Evolutionary conservation across 2,113 vertebrate genomes (phyloP), one percentile per base, ranked within the genome.

Genomic region (Psammodynastes pulverulentus): DNA sequence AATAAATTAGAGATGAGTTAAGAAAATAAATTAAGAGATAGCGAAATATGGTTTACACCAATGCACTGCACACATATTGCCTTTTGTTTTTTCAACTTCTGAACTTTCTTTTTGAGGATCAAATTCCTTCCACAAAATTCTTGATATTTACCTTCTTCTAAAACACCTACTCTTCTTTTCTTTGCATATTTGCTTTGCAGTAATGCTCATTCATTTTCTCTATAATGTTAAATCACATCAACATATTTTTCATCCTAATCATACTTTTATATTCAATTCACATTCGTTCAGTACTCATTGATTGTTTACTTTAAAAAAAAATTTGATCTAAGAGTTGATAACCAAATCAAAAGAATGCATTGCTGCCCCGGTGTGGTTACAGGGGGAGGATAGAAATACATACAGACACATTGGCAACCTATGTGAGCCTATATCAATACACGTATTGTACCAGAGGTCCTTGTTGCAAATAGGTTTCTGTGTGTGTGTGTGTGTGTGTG

Each of bases 401-500:
- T 19, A 21, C 72, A 43, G 67, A 72, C n/a, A 34, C n/a, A 72
- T 17, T 34, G n/a, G 15, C 62, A 79, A 19, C 15, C 67, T 79
- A 79, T 79, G 67, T 79, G 17, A 79, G 72, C 34, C n/a, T 34
- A 19, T 72, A 79, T 43, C 17, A 29, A 29, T 17, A 43, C 17
- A 79, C 34, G 43, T 39, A 79, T 79, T 79, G 19, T 43, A 17
- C 72, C 72, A 79, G 34, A 9, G 0, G 34, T 39, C 72, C 34
- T 43, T 79, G 34, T 43, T 79, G 67, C n/a, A 79, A 79, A 4
- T 17, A 43, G 21, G 1, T 67, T 62, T 34, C n/a, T 15, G 34
- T 79, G 3, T 39, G 72, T 0, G 0, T 39, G 5, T 21, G 19
- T 0, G 0, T 39, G 5, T 21, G 19, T 0, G 0, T 39, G 5